Percentiles rank a stretch among this genome's conserved stretches.
Conservation (phyloP, 1,140 invertebrate genomes). For the Stratiolaelaps scimitus region DNA sequence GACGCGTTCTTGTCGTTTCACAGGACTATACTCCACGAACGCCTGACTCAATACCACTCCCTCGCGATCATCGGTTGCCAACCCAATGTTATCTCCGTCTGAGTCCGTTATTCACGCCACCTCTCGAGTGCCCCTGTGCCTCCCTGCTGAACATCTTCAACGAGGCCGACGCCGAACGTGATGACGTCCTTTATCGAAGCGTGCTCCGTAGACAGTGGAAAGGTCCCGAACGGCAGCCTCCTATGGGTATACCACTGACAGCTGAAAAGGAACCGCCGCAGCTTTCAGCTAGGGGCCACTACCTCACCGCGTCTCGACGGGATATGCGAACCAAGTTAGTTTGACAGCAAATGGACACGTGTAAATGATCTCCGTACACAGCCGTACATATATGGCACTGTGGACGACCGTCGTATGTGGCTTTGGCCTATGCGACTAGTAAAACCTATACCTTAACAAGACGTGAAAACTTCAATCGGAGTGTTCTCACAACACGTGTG, state of each 20-base stretch:
- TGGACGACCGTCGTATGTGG: too few species aligned
- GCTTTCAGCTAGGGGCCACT: conserved; percentile 3
- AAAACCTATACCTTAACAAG: too few species aligned
- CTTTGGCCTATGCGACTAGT: too few species aligned
- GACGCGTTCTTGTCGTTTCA: too few species aligned
- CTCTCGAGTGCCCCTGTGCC: neutral
- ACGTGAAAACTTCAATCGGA: too few species aligned
- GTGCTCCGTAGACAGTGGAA: conserved; percentile 6
- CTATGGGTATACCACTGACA: conserved; percentile 17
- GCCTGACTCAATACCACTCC: conserved; percentile 13
- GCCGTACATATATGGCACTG: too few species aligned
- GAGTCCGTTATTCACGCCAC: conserved; percentile 10
- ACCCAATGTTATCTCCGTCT: conserved; percentile 9
- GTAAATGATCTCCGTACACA: too few species aligned
- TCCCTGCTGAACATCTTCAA: conserved; percentile 22
- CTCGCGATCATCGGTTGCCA: neutral
- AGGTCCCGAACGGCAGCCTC: conserved; percentile 3
- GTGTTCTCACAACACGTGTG: too few species aligned
- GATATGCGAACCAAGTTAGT: conserved; percentile 19
- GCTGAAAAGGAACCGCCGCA: neutral
- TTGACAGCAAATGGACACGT: neutral
- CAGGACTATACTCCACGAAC: conserved; percentile 1
- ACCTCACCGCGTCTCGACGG: neutral
- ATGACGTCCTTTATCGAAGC: conserved; percentile 3
- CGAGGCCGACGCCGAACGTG: conserved; percentile 14